Evolutionary conservation across 2,888 invertebrate species (phyloP).

Genomic region (Cheilosia scutellata): DNA sequence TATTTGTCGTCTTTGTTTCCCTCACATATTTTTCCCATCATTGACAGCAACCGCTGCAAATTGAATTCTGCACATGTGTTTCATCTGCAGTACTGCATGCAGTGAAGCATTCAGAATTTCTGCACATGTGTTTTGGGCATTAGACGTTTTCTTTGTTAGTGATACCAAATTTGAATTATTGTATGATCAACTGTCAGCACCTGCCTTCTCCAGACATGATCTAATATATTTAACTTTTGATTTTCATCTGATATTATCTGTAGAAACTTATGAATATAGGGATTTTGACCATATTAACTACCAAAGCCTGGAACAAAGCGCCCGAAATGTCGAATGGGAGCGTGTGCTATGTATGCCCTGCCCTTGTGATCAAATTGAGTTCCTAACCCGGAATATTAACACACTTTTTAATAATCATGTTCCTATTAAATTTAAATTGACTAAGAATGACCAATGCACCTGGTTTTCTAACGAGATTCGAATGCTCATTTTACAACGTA

Average conservation of each 20-base stretch:
- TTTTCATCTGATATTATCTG: background rate
- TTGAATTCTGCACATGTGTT: too few species aligned
- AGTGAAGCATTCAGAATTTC: too few species aligned
- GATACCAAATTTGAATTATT: background rate
- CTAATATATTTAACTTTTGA: background rate
- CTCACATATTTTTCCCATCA: too few species aligned
- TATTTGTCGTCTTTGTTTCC: too few species aligned
- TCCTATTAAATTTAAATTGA: background rate
- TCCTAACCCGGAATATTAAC: background rate
- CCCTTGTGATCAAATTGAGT: background rate
- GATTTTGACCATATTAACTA: background rate
- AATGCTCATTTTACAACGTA: background rate
- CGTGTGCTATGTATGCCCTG: background rate
- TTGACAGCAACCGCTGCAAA: too few species aligned
- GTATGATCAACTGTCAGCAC: background rate
- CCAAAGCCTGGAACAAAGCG: background rate
- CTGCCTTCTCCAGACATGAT: background rate
- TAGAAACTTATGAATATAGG: background rate
- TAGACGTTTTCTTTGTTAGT: slow-evolving; percentile 17
- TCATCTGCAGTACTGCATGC: too few species aligned
- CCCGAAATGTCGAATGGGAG: background rate
- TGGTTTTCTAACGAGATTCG: background rate
- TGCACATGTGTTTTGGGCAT: too few species aligned
- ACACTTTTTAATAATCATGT: background rate
- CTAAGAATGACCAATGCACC: background rate